A percentile compares a stretch with the other conserved stretches of the same genome.
These are phyloP conservation scores for Hymenochirus boettgeri DNA, from an alignment of 2,113 vertebrate species.

Conservation along the genomic window DNA sequence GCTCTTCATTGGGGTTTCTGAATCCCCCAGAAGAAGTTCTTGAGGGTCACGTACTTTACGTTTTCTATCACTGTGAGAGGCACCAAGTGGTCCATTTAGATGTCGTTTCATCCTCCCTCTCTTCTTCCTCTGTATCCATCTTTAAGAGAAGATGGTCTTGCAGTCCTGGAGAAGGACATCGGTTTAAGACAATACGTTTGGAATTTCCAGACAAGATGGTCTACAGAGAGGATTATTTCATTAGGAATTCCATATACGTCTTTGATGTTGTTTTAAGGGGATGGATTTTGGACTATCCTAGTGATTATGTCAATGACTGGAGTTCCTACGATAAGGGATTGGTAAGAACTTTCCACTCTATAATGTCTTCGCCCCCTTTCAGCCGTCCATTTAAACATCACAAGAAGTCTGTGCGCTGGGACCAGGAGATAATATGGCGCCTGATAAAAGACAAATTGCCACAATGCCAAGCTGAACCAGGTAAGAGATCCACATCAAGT, in stretches of 20 bases:
- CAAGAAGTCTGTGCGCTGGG: constrained; percentile 56
- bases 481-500: constrained; percentile 34
- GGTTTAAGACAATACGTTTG: constrained; percentile 47
- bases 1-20: constrained; percentile 44
- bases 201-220: constrained; percentile 67
- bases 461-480: constrained; percentile 55
- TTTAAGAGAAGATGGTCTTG: constrained; percentile 60
- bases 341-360: constrained; percentile 44
- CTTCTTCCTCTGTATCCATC: constrained; percentile 42
- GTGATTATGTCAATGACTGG: constrained; percentile 9
- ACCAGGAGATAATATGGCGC: constrained; percentile 46
- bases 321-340: constrained; percentile 16
- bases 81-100: constrained; percentile 54
- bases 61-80: constrained; percentile 58
- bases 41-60: constrained; percentile 44
- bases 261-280: constrained; percentile 50
- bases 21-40: constrained; percentile 57
- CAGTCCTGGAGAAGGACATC: constrained; percentile 38
- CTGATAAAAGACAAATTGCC: constrained; percentile 27
- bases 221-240: constrained; percentile 60
- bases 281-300: constrained; percentile 43
- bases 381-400: constrained; percentile 62
- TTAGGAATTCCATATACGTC: constrained; percentile 51
- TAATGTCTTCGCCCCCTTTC: constrained; percentile 50
- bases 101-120: constrained; percentile 55